A percentile compares a stretch with the other conserved stretches of the same genome.
Evolutionary conservation across 2,797 vertebrate genomes (phyloP).

Genomic region (Melanotaenia maccullochi): DNA sequence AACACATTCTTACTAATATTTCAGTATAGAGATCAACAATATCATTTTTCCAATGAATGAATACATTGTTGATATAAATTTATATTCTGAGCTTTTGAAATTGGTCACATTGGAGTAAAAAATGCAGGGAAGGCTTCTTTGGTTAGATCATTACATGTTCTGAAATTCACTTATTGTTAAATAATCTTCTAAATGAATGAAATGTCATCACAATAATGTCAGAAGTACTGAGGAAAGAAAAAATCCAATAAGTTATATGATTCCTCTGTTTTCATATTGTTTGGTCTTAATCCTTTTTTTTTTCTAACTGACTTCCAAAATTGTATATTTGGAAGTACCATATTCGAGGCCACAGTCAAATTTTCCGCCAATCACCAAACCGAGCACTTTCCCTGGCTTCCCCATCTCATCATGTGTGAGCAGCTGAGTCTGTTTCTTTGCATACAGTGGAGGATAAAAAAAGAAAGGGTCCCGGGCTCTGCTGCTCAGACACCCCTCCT

Average conservation of each 20-base stretch:
- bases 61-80: background rate
- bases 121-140: background rate
- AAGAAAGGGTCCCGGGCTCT: conserved; percentile 55
- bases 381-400: conserved; percentile 25
- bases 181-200: background rate
- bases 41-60: background rate
- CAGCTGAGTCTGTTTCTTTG: conserved; percentile 34
- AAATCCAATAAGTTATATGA: background rate
- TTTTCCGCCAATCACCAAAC: conserved; percentile 33
- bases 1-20: background rate
- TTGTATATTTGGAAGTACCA: conserved; percentile 20
- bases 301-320: conserved; percentile 21
- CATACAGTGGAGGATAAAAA: conserved; percentile 57
- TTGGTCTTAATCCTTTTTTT: conserved; percentile 10
- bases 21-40: background rate
- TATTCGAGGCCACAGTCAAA: conserved; percentile 10
- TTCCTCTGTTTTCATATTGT: background rate
- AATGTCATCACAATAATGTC: background rate
- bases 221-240: background rate
- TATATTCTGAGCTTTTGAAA: too few species aligned
- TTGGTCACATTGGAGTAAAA: background rate
- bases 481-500: conserved; percentile 65
- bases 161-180: background rate
- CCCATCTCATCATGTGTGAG: conserved; percentile 25
- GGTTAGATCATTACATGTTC: background rate